A percentile compares a stretch with the other conserved stretches of the same genome.
These are phyloP conservation scores for Heliconius ethilla DNA, from an alignment of 2,888 invertebrate genomes.

Conservation along the genomic window DNA sequence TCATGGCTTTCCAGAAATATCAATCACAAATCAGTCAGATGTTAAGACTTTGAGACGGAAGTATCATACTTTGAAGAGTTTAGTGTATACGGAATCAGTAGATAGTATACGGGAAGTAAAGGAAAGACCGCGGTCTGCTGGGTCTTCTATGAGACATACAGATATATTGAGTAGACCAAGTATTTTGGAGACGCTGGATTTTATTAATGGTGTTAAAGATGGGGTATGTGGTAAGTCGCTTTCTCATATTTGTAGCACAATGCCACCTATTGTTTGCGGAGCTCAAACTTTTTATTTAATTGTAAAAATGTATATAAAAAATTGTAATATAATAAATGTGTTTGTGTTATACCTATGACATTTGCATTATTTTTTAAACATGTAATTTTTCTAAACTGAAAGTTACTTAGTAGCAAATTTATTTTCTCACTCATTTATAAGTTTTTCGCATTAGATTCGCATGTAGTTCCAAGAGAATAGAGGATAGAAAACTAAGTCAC, in stretches of 20 bases:
- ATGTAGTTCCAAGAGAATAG: too few relatives aligned
- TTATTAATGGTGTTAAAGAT: slow-evolving; percentile 74
- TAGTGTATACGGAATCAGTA: slow-evolving; percentile 74
- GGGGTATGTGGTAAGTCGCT: slow-evolving; percentile 66
- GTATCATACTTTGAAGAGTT: slow-evolving; percentile 63
- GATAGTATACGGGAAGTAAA: slow-evolving; percentile 70
- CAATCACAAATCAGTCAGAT: slow-evolving; percentile 68
- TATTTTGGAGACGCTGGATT: slow-evolving; percentile 74
- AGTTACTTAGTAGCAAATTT: too few relatives aligned
- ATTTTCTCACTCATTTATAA: too few relatives aligned
- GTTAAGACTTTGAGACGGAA: slow-evolving; percentile 59
- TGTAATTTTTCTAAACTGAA: too few relatives aligned
- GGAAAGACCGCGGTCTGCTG: slow-evolving; percentile 71
- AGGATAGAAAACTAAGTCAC: too few relatives aligned
- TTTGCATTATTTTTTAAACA: too few relatives aligned
- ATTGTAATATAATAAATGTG: too few relatives aligned
- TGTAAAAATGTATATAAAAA: neutral
- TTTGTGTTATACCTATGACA: too few relatives aligned
- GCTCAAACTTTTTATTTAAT: neutral
- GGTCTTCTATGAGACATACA: slow-evolving; percentile 71
- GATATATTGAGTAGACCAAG: slow-evolving; percentile 71
- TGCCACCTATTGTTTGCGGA: neutral
- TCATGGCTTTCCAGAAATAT: slow-evolving; percentile 74
- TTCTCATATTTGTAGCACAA: too few relatives aligned
- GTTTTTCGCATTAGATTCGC: too few relatives aligned